A percentile compares a stretch with the other conserved stretches of the same genome.
Evolutionary conservation across 2,113 vertebrate species (phyloP).

Genomic region (Laticauda colubrina): DNA sequence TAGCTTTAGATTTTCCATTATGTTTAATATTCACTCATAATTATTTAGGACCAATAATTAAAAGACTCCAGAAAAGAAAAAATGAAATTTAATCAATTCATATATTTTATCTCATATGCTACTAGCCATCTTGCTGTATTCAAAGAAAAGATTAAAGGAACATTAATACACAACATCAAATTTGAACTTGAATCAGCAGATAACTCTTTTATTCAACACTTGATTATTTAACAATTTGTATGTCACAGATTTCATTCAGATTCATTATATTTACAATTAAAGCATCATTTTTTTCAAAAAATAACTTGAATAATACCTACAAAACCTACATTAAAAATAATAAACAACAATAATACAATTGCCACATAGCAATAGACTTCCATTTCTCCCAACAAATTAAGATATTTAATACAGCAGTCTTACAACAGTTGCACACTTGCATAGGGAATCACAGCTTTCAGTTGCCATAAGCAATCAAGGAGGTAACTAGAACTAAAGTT

Average conservation of each 20-base stretch:
- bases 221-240: neutral
- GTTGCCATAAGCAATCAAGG: neutral
- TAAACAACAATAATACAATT: neutral
- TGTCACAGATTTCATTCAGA: neutral
- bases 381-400: neutral
- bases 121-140: neutral
- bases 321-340: neutral
- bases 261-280: neutral
- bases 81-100: neutral
- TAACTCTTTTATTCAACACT: neutral
- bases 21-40: neutral
- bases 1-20: constrained; percentile 3
- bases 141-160: neutral
- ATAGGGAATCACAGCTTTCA: neutral
- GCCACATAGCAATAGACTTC: neutral
- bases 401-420: neutral
- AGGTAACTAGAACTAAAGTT: neutral
- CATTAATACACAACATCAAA: neutral
- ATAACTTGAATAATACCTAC: neutral
- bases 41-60: neutral
- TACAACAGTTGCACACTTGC: neutral
- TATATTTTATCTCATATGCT: neutral
- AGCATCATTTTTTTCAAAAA: neutral
- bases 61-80: neutral
- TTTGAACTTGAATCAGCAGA: neutral